These are phyloP conservation scores for Eolophus roseicapilla DNA, from an alignment of 2,113 vertebrate species.

Conservation along the genomic window DNA sequence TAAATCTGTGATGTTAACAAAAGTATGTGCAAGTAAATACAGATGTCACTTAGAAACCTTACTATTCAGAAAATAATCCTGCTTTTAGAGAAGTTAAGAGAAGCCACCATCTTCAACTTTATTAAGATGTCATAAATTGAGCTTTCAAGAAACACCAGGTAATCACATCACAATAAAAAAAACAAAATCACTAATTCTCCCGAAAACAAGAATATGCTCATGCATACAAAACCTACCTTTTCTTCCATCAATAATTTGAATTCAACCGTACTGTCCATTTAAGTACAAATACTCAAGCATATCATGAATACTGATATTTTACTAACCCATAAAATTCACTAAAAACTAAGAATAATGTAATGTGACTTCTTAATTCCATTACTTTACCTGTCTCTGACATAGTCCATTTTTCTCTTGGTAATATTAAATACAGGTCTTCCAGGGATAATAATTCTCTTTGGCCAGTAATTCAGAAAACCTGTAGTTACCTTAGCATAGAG, in stretches of 20 bases:
- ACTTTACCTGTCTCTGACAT: neutral
- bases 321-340: neutral
- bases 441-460: neutral
- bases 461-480: neutral
- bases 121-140: neutral
- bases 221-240: neutral
- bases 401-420: constrained; percentile 3
- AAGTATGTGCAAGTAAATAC: neutral
- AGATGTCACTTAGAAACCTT: neutral
- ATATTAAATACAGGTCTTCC: neutral
- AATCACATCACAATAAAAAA: neutral
- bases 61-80: neutral
- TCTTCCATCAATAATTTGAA: neutral
- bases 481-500: neutral
- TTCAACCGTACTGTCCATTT: neutral
- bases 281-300: neutral
- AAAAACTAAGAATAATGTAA: constrained; percentile 1
- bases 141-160: neutral
- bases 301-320: neutral
- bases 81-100: neutral
- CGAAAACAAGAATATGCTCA: neutral
- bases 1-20: neutral
- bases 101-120: neutral
- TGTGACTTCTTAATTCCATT: neutral
- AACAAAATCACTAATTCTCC: neutral